These are phyloP conservation scores for Oreotrochilus melanogaster DNA, from an alignment of 2,113 vertebrate species.

Conservation along the genomic window DNA sequence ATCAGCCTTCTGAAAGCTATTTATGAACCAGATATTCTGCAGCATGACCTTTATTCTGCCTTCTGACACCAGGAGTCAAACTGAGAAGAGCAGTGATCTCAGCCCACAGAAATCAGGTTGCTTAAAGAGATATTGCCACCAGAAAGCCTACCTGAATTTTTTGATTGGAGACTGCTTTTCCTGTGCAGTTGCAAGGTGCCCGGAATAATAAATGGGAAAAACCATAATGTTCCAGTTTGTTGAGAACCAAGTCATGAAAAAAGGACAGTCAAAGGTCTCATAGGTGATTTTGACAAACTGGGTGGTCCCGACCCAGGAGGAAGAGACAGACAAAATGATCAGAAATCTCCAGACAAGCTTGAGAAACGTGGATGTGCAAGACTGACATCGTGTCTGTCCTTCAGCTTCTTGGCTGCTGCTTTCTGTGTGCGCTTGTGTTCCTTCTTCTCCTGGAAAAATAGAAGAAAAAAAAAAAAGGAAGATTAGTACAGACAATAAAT, in stretches of 20 bases:
- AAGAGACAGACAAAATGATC: constrained; percentile 93
- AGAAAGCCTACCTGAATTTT: constrained; percentile 90
- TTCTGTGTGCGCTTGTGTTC: constrained; percentile 82
- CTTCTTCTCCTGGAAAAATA: constrained; percentile 86
- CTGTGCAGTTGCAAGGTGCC: constrained; percentile 88
- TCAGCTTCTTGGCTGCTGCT: constrained; percentile 76
- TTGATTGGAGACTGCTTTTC: constrained; percentile 96
- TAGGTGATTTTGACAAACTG: constrained; percentile 97
- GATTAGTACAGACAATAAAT: background rate
- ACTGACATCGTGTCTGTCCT: constrained; percentile 88
- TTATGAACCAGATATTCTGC: constrained; percentile 18
- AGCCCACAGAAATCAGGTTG: background rate
- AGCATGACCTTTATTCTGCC: background rate
- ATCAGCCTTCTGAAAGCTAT: background rate
- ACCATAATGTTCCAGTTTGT: constrained; percentile 99
- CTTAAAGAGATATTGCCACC: background rate
- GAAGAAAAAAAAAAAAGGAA: background rate
- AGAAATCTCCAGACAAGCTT: constrained; percentile 94
- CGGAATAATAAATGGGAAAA: constrained; percentile 97
- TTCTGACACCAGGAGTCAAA: background rate
- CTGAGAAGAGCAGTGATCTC: background rate
- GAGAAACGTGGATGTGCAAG: constrained; percentile 83
- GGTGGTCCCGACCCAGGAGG: constrained; percentile 97
- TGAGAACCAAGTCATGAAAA: constrained; percentile 99
- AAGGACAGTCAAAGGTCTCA: constrained; percentile 97